Base-by-base conservation (phyloP, 2,888 invertebrate species). In the Drosophila macrospina region DNA sequence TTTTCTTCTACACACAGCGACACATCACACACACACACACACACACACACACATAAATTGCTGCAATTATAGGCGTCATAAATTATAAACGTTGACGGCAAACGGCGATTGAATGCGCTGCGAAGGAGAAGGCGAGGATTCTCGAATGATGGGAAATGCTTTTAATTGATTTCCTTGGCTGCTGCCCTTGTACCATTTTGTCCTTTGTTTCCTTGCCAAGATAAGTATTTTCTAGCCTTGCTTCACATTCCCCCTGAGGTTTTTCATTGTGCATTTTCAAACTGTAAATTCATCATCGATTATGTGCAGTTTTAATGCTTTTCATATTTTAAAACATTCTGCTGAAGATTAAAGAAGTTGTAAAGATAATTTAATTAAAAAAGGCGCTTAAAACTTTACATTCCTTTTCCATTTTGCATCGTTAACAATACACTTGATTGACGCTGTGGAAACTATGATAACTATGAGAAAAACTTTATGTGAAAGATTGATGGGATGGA, bases 41-140 rank as follows among this genome's bases (percentile, higher is more conserved):
- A 45, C 60, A 52, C 48, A 64, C 50, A 57, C 15, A 61, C 16
- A 50, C 76, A 70, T 55, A 86, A 86, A 83, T 86, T 81, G 86
- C 86, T 75, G 88, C 83, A 86, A 87, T 87, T 86, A 86, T 87
- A 81, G 83, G 69, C 88, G 88, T 72, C 77, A 86, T 87, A 87
- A 86, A 87, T 86, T 86, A 87, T 78, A 77, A 78, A 68, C 72
- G 72, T 62, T 67, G 66, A 42, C 69, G 54, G 59, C 48, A 50
- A 65, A 62, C 37, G 50, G 24, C 62, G 60, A 63, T 66, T 69
- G 64, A 50, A 36, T 37, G 30, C 51, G 13, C 37, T 10, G 61
- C 24, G 5, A 32, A 32, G 37, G 16, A 34, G 32, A 2, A 24
- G 11, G 4, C 16, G 10, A 30, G 24, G 34, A 37, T 20, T 55